Conservation (phyloP, 2,113 vertebrate genomes). For the Chaetura pelagica region DNA sequence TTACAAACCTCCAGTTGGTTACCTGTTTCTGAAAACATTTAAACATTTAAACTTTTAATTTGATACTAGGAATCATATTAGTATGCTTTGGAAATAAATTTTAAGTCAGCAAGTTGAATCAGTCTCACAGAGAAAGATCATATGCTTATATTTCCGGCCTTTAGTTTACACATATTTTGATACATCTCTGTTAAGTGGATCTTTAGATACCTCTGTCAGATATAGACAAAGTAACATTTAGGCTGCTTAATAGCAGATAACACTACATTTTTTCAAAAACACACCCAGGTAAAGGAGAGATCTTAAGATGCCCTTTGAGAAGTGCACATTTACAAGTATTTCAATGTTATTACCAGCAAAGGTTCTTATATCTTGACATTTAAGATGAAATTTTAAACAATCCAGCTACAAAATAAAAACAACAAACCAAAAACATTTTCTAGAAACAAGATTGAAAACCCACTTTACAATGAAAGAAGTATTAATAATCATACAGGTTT, state of each 20-base stretch:
- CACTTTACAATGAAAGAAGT: not conserved
- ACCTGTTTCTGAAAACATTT: not conserved
- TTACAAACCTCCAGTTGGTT: not conserved
- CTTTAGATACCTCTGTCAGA: not conserved
- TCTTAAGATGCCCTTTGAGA: not conserved
- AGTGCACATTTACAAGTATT: not conserved
- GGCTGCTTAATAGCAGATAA: not conserved
- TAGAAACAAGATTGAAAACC: not conserved
- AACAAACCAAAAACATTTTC: not conserved
- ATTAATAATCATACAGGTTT: not conserved
- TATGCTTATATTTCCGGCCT: not conserved
- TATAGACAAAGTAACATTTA: not conserved
- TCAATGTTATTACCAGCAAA: not conserved
- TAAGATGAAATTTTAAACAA: not conserved
- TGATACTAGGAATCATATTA: not conserved
- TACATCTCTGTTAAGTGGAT: not conserved
- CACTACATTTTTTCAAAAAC: not conserved
- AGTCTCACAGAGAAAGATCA: not conserved
- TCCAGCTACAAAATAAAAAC: not conserved
- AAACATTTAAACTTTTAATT: not conserved
- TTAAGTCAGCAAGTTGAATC: not conserved
- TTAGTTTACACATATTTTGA: not conserved
- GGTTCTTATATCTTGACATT: not conserved
- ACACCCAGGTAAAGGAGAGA: not conserved
- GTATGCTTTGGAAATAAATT: not conserved